Base-by-base conservation (phyloP, 2,888 invertebrate species). In the Tuta absoluta region DNA sequence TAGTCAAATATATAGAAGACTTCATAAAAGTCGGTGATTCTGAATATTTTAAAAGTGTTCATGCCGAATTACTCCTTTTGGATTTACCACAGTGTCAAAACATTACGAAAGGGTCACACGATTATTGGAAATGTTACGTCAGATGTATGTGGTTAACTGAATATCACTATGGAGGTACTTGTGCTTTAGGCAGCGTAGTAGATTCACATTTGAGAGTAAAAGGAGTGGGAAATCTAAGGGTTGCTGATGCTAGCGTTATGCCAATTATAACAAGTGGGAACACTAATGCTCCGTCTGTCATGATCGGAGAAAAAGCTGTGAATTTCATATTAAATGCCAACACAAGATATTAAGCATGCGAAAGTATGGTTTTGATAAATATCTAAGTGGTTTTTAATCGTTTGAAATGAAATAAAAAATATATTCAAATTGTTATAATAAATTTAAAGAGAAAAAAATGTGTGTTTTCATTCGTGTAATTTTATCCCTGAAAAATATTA, bases 51-150 rank as follows among this genome's bases (percentile, higher is more conserved):
- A 69, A 64, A 59, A 62, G 67, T 62, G 70, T 69, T 4, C 41
- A 62, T 12, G 74, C 67, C 8, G 51, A 64, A 23, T 41, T 68
- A 11, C 65, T 66, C 11, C 65, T 58, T 57, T 45, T 72, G 37
- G 33, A 65, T 0, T 82, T 93, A 14, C 87, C 89, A 0, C 88
- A 84, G 2, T 94, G 94, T 70, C 79, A 82, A n/a, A 69, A 82
- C 2, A 72, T 80, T 4, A 68, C 73, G 0, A 93, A 92, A 75
- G 93, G 87, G 21, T 86, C 92, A 0, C 93, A 94, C 75, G 82
- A 83, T 0, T 95, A 95, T 72, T 95, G 95, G 93, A 86, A 87
- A 53, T 95, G 95, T 73, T 92, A 93, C 72, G 88, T 92, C 0
- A 86, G 91, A 48, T 92, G 92, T 67, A 82, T 93, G 19, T 92